A percentile compares a stretch with the other conserved stretches of the same genome.
Evolutionary conservation across 2,888 invertebrate genomes (phyloP).

Genomic region (Metacarcinus magister): DNA sequence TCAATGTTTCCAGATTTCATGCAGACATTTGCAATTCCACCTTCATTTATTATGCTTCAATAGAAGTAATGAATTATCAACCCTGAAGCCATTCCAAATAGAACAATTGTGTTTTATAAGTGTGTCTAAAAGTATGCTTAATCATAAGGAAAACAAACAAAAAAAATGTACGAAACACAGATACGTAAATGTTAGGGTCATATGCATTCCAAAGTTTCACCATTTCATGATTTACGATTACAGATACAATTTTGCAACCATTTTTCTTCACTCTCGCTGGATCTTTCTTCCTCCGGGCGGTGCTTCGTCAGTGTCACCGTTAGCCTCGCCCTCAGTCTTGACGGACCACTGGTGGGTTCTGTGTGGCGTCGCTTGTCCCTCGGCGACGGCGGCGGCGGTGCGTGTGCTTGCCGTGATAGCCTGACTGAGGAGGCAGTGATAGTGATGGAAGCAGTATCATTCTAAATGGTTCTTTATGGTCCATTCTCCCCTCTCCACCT

Average conservation of each 20-base stretch:
- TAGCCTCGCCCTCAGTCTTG: slow-evolving; percentile 17
- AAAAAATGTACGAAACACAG: background rate
- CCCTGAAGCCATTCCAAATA: background rate
- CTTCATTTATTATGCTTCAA: background rate
- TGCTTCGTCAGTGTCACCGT: slow-evolving; percentile 33
- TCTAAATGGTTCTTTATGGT: background rate
- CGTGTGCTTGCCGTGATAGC: background rate
- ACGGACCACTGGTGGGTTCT: background rate
- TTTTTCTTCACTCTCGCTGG: slow-evolving; percentile 12
- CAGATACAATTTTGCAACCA: background rate
- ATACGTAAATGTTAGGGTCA: background rate
- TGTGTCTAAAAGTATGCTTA: background rate
- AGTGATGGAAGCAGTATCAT: background rate
- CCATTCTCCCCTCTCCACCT: background rate
- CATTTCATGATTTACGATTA: background rate
- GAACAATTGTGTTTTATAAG: background rate
- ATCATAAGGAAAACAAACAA: background rate
- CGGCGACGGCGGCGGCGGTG: background rate
- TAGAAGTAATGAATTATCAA: background rate
- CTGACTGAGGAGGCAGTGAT: background rate
- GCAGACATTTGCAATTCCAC: background rate
- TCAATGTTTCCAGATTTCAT: background rate
- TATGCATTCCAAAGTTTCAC: background rate
- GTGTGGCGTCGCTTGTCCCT: background rate
- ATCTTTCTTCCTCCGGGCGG: background rate